A percentile compares a stretch with the other conserved stretches of the same genome.
Evolutionary conservation across 2,113 vertebrate genomes (phyloP).

Genomic region (Heloderma charlesbogerti): DNA sequence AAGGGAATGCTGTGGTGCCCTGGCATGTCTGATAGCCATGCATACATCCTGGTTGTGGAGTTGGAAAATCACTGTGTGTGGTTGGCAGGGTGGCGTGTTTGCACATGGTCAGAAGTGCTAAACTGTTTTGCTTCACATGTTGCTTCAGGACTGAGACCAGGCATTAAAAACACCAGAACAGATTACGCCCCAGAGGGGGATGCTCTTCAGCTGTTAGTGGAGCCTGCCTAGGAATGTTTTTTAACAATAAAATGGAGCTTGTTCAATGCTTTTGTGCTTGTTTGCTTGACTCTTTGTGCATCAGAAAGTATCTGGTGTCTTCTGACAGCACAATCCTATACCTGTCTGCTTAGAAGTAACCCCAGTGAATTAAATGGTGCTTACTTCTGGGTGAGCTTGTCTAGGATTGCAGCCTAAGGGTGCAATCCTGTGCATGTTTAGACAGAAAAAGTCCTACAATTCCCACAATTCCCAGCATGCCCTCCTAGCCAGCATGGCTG

Average conservation of each 20-base stretch:
- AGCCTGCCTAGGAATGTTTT: neutral
- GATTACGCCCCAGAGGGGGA: neutral
- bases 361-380: too few relatives aligned
- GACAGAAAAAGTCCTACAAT: too few relatives aligned
- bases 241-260: neutral
- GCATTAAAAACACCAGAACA: neutral
- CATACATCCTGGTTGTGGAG: neutral
- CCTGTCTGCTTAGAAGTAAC: too few relatives aligned
- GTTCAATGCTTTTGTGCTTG: neutral
- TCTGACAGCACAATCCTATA: too few relatives aligned
- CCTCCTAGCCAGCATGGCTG: too few relatives aligned
- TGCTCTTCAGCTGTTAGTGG: neutral
- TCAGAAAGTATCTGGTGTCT: neutral
- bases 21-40: neutral
- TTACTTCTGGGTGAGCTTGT: too few relatives aligned
- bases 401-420: too few relatives aligned
- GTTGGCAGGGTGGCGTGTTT: neutral
- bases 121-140: neutral
- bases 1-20: neutral
- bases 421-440: too few relatives aligned
- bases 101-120: neutral
- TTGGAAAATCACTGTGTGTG: neutral
- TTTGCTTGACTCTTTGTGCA: neutral
- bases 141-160: neutral
- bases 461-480: too few relatives aligned